A percentile compares a stretch with the other conserved stretches of the same genome.
phyloP scores from a whole-genome alignment of 37 sponge, comb jelly and placozoan species.

The Aplysina aerophoba region DNA sequence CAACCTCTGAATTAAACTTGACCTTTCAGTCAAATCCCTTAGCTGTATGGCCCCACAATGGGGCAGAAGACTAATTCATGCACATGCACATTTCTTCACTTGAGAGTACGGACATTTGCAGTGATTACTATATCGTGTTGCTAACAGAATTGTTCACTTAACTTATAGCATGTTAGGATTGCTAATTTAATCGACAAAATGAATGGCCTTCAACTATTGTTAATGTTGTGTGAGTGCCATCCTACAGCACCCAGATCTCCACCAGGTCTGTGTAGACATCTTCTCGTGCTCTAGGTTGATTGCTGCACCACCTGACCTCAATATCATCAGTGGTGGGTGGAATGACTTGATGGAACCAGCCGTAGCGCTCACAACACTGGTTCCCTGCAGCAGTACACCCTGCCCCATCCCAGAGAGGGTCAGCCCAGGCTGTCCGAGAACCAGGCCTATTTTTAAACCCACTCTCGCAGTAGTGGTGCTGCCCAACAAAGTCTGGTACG shows the following conservation, averaged over 20 bases:
- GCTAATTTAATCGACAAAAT: too few species aligned
- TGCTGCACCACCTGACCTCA: conserved; percentile 32
- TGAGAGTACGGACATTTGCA: too few species aligned
- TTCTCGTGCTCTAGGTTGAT: not conserved
- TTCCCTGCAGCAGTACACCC: conserved; percentile 26
- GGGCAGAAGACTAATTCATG: too few species aligned
- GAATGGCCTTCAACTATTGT: too few species aligned
- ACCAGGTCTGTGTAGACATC: conserved; percentile 25
- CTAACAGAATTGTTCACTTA: too few species aligned
- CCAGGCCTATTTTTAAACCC: not conserved
- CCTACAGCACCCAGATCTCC: conserved; percentile 4
- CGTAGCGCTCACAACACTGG: conserved; percentile 27
- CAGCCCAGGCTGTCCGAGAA: conserved; percentile 1
- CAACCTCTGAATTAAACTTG: too few species aligned
- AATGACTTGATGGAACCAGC: conserved; percentile 14
- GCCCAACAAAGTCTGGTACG: conserved; percentile 20
- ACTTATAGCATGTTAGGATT: too few species aligned
- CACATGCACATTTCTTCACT: too few species aligned
- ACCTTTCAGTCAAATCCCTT: too few species aligned
- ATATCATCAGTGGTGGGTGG: conserved; percentile 11
- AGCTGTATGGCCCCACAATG: too few species aligned
- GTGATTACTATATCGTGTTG: too few species aligned
- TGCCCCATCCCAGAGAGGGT: conserved; percentile 28
- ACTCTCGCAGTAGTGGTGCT: conserved; percentile 12
- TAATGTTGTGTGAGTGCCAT: too few species aligned